Evolutionary conservation across 2,113 vertebrate species (phyloP), one percentile per base, ranked within the genome.

Genomic region (Strix uralensis): DNA sequence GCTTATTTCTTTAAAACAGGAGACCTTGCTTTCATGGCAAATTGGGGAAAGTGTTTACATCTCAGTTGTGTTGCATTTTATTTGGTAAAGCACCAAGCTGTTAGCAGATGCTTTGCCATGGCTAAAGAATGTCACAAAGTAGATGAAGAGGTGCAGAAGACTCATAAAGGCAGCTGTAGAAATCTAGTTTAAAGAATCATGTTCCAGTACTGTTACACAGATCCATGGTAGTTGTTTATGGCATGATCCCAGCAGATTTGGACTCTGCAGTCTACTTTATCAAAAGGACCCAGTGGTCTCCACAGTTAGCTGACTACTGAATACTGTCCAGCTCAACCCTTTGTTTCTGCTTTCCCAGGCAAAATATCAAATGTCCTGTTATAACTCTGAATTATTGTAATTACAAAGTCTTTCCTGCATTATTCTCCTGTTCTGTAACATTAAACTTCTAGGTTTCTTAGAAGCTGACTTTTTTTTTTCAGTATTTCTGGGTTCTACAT

Each of bases 141-240:
- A 52, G 49, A 30, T 36, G 23, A 69, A 51, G n/a, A 67, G 25
- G 8, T 77, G 5, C 38, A 57, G 59, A 73, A 30, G 63, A n/a
- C 29, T 73, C 12, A 10, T 44, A 20, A 46, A 52, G 10, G 10
- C 36, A 47, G 40, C 22, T 69, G 13, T 10, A 47, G 47, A 86
- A 83, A 59, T 51, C 16, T 42, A 42, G 8, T 74, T 90, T 67
- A 42, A 47, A 44, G n/a, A 57, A 8, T 47, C 4, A 15, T 20
- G 34, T 83, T 67, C 38, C 20, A 17, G 13, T 46, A 42, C 13
- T 1, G 0, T 46, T 66, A 4, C 6, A 4, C 32, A 4, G 3
- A 63, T 59, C 10, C 4, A 3, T 12, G 10, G 9, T 23, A 11
- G 36, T 20, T 4, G 5, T n/a, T 58, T 21, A 6, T 0, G 0